These are phyloP conservation scores for Leucophenga maculata DNA, from an alignment of 2,888 invertebrate species.

Conservation along the genomic window DNA sequence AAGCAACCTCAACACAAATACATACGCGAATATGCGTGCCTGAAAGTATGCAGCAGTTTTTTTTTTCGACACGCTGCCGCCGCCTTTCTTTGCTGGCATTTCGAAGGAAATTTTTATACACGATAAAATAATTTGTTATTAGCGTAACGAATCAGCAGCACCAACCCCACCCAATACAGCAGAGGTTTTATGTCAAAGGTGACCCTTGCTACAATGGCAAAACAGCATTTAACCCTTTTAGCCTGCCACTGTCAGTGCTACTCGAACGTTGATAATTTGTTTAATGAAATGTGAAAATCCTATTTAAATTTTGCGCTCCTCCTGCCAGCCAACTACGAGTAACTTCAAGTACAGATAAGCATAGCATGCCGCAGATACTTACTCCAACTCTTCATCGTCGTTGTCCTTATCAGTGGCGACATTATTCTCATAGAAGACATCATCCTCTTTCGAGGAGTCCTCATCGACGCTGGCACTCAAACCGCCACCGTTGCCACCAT, in stretches of 20 bases:
- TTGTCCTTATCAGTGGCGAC: slow-evolving; percentile 75
- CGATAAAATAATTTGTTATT: slow-evolving; percentile 64
- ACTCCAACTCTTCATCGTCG: slow-evolving; percentile 77
- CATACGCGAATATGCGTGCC: slow-evolving; percentile 47
- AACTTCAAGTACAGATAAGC: background rate
- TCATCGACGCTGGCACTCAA: slow-evolving; percentile 57
- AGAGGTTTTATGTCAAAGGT: slow-evolving; percentile 38
- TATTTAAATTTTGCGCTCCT: slow-evolving; percentile 41
- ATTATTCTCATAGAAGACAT: slow-evolving; percentile 83
- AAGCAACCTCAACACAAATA: background rate
- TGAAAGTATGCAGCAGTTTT: slow-evolving; percentile 44
- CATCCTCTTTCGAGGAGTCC: slow-evolving; percentile 75
- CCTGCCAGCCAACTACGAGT: background rate
- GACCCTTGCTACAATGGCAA: slow-evolving; percentile 31
- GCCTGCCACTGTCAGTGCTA: slow-evolving; percentile 12
- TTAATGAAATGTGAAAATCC: slow-evolving; percentile 59
- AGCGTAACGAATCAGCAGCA: slow-evolving; percentile 42
- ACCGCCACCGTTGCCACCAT: slow-evolving; percentile 64
- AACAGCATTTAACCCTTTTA: slow-evolving; percentile 35
- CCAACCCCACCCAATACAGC: slow-evolving; percentile 5
- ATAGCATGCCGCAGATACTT: slow-evolving; percentile 44
- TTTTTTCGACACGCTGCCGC: background rate
- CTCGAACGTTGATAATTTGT: slow-evolving; percentile 46
- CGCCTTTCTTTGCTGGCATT: slow-evolving; percentile 27
- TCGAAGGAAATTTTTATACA: slow-evolving; percentile 56